These are phyloP conservation scores for Torymus aiolomorphi DNA, from an alignment of 2,888 invertebrate species.

Conservation along the genomic window DNA sequence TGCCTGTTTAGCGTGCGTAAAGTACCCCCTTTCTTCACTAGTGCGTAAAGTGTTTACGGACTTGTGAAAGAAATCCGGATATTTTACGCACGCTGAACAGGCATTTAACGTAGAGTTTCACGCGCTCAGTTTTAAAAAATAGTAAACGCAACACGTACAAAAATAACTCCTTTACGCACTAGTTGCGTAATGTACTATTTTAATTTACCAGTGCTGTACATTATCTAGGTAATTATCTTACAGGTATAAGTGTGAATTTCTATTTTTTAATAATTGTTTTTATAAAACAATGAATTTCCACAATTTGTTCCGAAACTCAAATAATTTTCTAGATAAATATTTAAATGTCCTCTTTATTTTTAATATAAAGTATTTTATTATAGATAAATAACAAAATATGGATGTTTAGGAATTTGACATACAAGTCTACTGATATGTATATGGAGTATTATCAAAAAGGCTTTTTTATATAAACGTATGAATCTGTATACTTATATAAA, in stretches of 20 bases:
- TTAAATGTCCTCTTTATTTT: conserved; percentile 30
- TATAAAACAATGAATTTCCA: conserved; percentile 4
- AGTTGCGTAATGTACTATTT: too few relatives aligned
- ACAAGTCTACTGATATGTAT: conserved; percentile 14
- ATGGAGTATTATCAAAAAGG: conserved; percentile 28
- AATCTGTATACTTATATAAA: background rate
- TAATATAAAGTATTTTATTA: conserved; percentile 19
- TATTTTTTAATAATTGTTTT: conserved; percentile 33
- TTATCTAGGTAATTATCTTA: conserved; percentile 22
- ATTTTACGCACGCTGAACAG: too few relatives aligned
- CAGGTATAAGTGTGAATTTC: conserved; percentile 32
- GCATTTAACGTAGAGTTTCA: too few relatives aligned
- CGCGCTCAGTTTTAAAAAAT: too few relatives aligned
- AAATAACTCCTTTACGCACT: too few relatives aligned
- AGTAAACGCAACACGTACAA: too few relatives aligned
- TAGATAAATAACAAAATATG: conserved; percentile 10
- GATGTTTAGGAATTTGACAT: conserved; percentile 34
- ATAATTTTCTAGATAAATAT: conserved; percentile 12
- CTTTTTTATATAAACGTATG: conserved; percentile 32
- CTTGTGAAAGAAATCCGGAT: too few relatives aligned
- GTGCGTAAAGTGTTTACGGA: too few relatives aligned
- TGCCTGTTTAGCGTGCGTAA: too few relatives aligned
- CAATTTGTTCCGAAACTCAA: conserved; percentile 7
- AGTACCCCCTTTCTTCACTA: too few relatives aligned
- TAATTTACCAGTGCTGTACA: conserved; percentile 33